phyloP scores from a whole-genome alignment of 2,113 vertebrate species.

The Prinia subflava region DNA sequence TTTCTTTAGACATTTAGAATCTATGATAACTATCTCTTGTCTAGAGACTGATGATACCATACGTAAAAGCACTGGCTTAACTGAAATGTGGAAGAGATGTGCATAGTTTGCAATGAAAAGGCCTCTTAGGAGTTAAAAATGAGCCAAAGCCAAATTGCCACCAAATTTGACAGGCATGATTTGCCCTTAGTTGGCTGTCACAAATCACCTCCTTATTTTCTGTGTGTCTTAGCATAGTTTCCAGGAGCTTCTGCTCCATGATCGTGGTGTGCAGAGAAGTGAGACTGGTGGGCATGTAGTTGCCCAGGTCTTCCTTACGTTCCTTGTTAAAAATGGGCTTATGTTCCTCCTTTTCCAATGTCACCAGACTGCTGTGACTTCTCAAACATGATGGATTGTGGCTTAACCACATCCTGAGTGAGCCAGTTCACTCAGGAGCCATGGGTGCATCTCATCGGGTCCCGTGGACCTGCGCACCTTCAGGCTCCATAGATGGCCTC shows the following conservation, averaged over 20 bases:
- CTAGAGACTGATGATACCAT: not conserved
- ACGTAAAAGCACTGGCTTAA: not conserved
- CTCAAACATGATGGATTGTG: not conserved
- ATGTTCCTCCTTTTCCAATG: not conserved
- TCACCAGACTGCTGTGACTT: not conserved
- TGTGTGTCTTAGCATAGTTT: not conserved
- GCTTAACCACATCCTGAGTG: not conserved
- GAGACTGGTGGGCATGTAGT: not conserved
- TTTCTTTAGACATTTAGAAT: not conserved
- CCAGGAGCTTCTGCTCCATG: not conserved
- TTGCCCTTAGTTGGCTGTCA: not conserved
- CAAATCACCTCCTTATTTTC: not conserved
- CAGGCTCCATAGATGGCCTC: not conserved
- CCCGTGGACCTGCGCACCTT: not conserved
- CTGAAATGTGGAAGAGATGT: not conserved
- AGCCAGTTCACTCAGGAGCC: rapidly evolving
- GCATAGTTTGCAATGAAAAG: not conserved
- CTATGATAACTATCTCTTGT: not conserved
- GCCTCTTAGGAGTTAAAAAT: not conserved
- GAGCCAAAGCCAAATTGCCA: not conserved
- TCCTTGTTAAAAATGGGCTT: not conserved
- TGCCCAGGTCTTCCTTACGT: not conserved
- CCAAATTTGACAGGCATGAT: not conserved
- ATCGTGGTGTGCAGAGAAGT: not conserved
- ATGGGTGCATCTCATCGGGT: rapidly evolving